Evolutionary conservation across 1,140 invertebrate genomes (phyloP).

Genomic region (Maniola jurtina): DNA sequence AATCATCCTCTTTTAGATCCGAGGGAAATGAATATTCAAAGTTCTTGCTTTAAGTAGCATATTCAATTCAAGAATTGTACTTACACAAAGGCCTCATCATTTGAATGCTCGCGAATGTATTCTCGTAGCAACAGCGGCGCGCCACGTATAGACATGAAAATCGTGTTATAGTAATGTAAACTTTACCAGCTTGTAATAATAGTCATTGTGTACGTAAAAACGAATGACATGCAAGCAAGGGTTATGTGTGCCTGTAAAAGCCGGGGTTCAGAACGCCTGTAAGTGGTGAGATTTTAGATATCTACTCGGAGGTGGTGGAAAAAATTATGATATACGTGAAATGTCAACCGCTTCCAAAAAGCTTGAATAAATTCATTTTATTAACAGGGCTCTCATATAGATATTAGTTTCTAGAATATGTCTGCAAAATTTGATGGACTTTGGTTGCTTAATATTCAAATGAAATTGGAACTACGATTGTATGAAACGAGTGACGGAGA

Average conservation of each 20-base stretch:
- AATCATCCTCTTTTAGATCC: neutral
- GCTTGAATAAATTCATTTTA: neutral
- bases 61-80: constrained; percentile 36
- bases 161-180: constrained; percentile 8
- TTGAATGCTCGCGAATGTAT: constrained; percentile 39
- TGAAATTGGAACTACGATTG: too few species aligned
- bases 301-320: constrained; percentile 49
- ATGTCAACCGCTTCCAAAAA: constrained; percentile 27
- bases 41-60: constrained; percentile 29
- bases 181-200: constrained; percentile 13
- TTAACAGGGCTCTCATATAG: too few species aligned
- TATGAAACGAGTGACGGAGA: too few species aligned
- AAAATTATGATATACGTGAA: constrained; percentile 43
- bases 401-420: too few species aligned
- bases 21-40: constrained; percentile 21
- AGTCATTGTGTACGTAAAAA: neutral
- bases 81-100: constrained; percentile 38
- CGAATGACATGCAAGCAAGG: neutral
- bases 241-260: constrained; percentile 33
- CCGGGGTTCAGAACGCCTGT: constrained; percentile 49
- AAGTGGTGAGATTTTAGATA: constrained; percentile 60
- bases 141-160: neutral
- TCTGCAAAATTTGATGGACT: too few species aligned
- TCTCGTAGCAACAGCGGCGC: constrained; percentile 20
- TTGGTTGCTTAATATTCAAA: too few species aligned